phyloP scores from a whole-genome alignment of 2,888 invertebrate genomes.

The Andrena minutula region DNA sequence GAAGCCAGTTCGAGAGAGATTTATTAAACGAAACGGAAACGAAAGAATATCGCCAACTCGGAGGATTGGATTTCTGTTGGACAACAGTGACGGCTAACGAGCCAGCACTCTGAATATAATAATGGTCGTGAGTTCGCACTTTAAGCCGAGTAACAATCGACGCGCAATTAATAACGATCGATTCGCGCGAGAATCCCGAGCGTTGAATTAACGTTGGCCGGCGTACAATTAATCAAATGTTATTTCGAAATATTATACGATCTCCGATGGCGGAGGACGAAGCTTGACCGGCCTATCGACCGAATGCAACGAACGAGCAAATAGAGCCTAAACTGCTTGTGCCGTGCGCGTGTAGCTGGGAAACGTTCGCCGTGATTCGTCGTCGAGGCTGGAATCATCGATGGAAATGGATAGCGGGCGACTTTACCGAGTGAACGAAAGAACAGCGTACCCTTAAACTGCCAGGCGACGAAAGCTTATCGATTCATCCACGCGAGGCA shows the following conservation, averaged over 20 bases:
- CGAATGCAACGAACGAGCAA: conserved; percentile 39
- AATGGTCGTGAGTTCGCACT: conserved; percentile 59
- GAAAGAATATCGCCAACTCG: conserved; percentile 6
- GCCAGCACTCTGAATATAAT: conserved; percentile 46
- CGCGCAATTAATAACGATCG: conserved; percentile 65
- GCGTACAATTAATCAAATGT: conserved; percentile 61
- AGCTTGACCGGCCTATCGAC: conserved; percentile 55
- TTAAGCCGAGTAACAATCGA: conserved; percentile 54
- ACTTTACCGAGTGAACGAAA: conserved; percentile 10
- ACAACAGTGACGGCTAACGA: conserved; percentile 40
- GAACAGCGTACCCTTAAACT: conserved; percentile 40
- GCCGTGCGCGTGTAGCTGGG: not conserved
- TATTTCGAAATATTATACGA: conserved; percentile 56
- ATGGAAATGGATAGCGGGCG: conserved; percentile 38
- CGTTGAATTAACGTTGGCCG: conserved; percentile 55
- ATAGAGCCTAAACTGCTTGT: conserved; percentile 32
- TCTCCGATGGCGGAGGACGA: conserved; percentile 34
- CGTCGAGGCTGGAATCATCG: not conserved
- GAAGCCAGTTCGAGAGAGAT: conserved; percentile 35
- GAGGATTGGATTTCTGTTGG: conserved; percentile 25
- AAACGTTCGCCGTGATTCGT: not conserved
- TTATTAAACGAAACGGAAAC: conserved; percentile 7
- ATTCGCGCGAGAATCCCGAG: conserved; percentile 52
- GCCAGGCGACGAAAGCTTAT: conserved; percentile 51
- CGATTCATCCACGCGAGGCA: conserved; percentile 53